Base-by-base conservation (phyloP, 2,888 invertebrate species). In the Lasioglossum malachurum region DNA sequence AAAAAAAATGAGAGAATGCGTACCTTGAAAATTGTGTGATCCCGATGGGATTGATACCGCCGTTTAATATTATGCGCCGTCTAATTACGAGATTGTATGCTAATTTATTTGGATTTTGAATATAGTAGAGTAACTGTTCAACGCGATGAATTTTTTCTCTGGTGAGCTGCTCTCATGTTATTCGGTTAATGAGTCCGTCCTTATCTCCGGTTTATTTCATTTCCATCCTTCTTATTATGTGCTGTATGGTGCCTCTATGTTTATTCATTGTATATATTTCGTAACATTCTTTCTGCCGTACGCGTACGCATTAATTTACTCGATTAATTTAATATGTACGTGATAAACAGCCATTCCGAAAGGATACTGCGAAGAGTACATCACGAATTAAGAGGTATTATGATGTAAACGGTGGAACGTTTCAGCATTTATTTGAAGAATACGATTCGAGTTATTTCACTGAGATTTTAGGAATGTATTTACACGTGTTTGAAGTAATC, bases 21-120 rank as follows among this genome's bases (percentile, higher is more conserved):
- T n/a, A 38, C 69, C 38, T 38, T 69, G 69, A 69, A 69, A 69
- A 69, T 69, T 38, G 38, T 69, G 69, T 69, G 69, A 49, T 49
- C 49, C 31, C 35, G 69, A 69, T 77, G 69, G 14, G 77, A 71
- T 78, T 78, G 23, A 46, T 46, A 77, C 16, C n/a, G 31, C 5
- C 38, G 67, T 69, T 49, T 49, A 49, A 71, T 53, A 2, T 78
- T 53, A 31, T 27, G 60, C 35, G 67, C 14, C 19, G 77, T 49
- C 27, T 78, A 78, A 78, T 78, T 78, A 67, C 77, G 19, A 49
- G 69, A 78, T 78, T 78, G 69, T 78, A 78, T 78, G 77, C 19
- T 78, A 78, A 78, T 78, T 10, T 1, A 38, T 53, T 67, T 44
- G 38, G n/a, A 69, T 78, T 78, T 69, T 67, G 69, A 53, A 46